Evolutionary conservation across 2,797 vertebrate genomes (phyloP), one percentile per base, ranked within the genome.

Genomic region (Hypotaenidia okinawae): DNA sequence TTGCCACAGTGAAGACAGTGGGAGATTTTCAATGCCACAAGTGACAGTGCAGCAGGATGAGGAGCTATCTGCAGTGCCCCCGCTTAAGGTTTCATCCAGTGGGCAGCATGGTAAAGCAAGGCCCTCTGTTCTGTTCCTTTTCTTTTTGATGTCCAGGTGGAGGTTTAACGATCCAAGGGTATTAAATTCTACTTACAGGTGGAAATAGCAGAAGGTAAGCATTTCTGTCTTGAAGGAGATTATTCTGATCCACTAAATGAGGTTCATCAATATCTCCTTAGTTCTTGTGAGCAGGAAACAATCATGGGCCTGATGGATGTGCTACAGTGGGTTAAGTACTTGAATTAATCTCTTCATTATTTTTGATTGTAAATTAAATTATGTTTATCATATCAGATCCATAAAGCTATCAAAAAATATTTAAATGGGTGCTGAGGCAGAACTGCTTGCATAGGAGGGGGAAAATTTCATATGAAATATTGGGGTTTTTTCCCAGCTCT

Each of bases 301-400:
- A 47, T 6, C 25, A 45, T 14, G 33, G 61, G 32, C 47, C 49
- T 91, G 59, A 82, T 5, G 6, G 23, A 76, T 75, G 13, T 66
- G 47, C 43, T 84, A 28, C 22, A 72, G 15, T 43, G 64, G 9
- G 5, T 45, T 81, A 52, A 78, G 23, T 90, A 57, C 23, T 93
- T 57, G 66, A 78, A 62, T 77, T 68, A 93, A 69, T 25, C 16
- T 90, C 61, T 86, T 92, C 59, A n/a, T 11, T 78, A 9, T 61
- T 94, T 96, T 93, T 52, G 54, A 62, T 22, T 79, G 30, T 39
- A 92, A 89, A 82, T 58, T 14, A 85, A 91, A 47, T 52, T 75
- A 11, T 43, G 28, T 78, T 93, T 94, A 75, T 45, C 62, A 58
- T 69, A 35, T 76, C 49, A 85, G 30, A 86, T 68, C 45, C 67